These are phyloP conservation scores for Xerus rutilus DNA, from an alignment of 2,797 vertebrate species.

Conservation along the genomic window DNA sequence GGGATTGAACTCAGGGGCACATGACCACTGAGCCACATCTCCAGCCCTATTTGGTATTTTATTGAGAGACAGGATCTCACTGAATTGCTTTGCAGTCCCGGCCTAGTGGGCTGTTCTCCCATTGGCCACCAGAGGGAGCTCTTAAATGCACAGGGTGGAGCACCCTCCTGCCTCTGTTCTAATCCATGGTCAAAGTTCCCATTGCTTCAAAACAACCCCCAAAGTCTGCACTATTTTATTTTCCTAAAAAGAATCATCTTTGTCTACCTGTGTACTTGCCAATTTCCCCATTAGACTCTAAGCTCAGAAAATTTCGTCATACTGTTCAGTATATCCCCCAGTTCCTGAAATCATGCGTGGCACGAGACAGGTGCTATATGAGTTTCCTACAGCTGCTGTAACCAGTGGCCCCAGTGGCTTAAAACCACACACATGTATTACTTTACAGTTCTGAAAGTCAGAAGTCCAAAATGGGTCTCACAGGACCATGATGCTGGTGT, in stretches of 20 bases:
- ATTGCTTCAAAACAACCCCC: not conserved
- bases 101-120: not conserved
- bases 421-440: not conserved
- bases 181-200: not conserved
- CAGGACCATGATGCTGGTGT: not conserved
- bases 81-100: not conserved
- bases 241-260: not conserved
- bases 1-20: too few relatives aligned
- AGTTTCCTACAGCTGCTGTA: not conserved
- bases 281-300: not conserved
- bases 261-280: not conserved
- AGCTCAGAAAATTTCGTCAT: not conserved
- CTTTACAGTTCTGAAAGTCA: not conserved
- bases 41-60: too few relatives aligned
- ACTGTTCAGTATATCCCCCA: not conserved
- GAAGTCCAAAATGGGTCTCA: not conserved
- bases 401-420: not conserved
- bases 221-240: not conserved
- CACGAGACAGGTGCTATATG: not conserved
- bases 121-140: constrained; percentile 1
- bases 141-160: not conserved
- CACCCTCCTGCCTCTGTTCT: not conserved
- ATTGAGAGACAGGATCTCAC: too few relatives aligned
- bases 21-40: too few relatives aligned
- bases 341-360: not conserved